These are phyloP conservation scores for Tachypleus tridentatus DNA, from an alignment of 1,140 invertebrate species.

Conservation along the genomic window DNA sequence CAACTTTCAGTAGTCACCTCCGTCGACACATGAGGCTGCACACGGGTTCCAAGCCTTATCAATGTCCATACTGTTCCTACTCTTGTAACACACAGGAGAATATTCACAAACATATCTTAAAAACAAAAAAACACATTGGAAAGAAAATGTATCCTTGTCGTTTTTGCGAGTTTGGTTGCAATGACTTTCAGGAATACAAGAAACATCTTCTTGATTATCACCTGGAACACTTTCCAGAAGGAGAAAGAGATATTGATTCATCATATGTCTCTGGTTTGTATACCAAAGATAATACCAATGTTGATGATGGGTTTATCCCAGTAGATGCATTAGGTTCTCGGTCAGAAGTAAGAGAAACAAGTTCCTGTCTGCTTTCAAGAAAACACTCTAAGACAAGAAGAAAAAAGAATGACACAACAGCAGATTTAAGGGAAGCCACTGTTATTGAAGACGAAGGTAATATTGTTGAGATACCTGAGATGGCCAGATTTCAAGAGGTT, in stretches of 20 bases:
- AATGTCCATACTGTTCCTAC: slow-evolving; percentile 62
- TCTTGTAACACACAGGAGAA: slow-evolving; percentile 72
- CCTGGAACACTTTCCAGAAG: slow-evolving; percentile 12
- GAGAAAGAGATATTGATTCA: slow-evolving; percentile 8
- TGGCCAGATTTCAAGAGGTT: too few species aligned
- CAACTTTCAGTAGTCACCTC: slow-evolving; percentile 34
- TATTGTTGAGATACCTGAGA: too few species aligned
- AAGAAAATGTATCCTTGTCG: slow-evolving; percentile 62
- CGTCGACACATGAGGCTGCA: slow-evolving; percentile 27
- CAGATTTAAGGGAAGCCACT: too few species aligned
- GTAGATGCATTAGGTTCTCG: too few species aligned
- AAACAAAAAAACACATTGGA: slow-evolving; percentile 61
- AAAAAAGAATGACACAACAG: too few species aligned
- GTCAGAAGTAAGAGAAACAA: too few species aligned
- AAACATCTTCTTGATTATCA: slow-evolving; percentile 49
- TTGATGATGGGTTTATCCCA: too few species aligned
- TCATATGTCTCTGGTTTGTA: slow-evolving; percentile 2
- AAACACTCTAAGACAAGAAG: too few species aligned
- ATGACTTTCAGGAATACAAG: slow-evolving; percentile 52
- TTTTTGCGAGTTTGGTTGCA: slow-evolving; percentile 47
- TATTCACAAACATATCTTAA: slow-evolving; percentile 67
- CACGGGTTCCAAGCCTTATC: slow-evolving; percentile 30
- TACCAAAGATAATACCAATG: too few species aligned
- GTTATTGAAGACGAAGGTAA: too few species aligned
- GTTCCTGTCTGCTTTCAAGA: too few species aligned